Conservation (phyloP, 2,888 invertebrate species). For the Rhopalosiphum nymphaeae region DNA sequence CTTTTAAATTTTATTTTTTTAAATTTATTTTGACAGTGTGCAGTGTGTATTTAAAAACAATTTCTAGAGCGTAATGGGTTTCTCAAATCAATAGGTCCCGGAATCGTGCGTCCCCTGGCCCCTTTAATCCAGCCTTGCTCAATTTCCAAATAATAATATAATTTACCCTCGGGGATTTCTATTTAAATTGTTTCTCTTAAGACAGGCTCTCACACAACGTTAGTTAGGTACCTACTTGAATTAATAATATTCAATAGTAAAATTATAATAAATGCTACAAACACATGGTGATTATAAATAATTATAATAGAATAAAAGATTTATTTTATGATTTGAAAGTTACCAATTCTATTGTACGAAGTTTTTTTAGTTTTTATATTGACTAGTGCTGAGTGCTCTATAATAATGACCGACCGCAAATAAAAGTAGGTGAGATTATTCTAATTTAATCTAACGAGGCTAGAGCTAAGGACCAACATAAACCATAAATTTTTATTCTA, state of each 20-base stretch:
- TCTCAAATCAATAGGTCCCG: no score
- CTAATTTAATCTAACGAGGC: neutral
- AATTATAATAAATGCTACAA: neutral
- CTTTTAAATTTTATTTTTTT: neutral
- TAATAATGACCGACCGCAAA: neutral
- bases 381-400: neutral
- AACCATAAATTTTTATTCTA: constrained; percentile 5
- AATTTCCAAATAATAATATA: constrained; percentile 21
- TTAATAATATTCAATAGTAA: neutral
- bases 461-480: neutral
- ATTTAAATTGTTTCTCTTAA: neutral
- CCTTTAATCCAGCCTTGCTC: neutral
- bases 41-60: neutral
- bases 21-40: neutral
- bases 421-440: neutral
- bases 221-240: neutral
- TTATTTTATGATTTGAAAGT: constrained; percentile 25
- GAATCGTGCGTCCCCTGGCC: no score
- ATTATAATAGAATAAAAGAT: neutral
- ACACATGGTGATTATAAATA: neutral
- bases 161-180: neutral
- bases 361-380: neutral
- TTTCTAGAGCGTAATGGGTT: neutral
- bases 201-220: neutral
- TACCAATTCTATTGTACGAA: constrained; percentile 18